phyloP scores from a whole-genome alignment of 2,888 invertebrate genomes.

The Chrysolina oricalcia region DNA sequence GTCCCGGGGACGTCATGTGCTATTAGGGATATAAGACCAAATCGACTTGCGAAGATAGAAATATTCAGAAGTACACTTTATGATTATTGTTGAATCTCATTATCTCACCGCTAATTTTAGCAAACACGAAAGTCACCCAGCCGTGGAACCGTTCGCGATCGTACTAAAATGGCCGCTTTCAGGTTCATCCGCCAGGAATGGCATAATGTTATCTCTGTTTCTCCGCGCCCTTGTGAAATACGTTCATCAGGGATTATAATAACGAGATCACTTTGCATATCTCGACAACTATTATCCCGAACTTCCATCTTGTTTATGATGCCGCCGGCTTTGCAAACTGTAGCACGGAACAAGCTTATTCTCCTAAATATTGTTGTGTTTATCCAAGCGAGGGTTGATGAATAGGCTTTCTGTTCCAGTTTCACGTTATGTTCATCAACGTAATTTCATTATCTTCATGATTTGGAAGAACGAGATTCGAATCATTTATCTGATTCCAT shows the following conservation, averaged over 20 bases:
- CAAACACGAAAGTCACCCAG: neutral
- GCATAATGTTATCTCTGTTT: conserved; percentile 57
- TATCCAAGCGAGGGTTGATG: no score
- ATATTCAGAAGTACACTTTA: no score
- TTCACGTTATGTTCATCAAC: no score
- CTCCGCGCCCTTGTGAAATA: conserved; percentile 65
- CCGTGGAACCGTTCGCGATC: conserved; percentile 31
- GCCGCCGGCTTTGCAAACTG: conserved; percentile 49
- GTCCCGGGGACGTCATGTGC: no score
- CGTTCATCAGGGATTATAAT: conserved; percentile 72
- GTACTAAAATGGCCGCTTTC: conserved; percentile 43
- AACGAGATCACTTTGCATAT: conserved; percentile 71
- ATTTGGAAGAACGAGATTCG: no score
- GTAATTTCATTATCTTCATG: no score
- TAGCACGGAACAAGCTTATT: conserved; percentile 5
- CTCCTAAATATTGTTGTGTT: conserved; percentile 1
- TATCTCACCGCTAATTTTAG: no score
- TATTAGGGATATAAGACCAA: no score
- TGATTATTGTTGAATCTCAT: no score
- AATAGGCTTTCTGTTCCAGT: no score
- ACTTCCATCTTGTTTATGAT: conserved; percentile 69
- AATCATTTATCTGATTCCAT: no score
- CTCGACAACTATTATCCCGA: conserved; percentile 69
- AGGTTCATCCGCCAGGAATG: conserved; percentile 50
- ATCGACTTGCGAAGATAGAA: no score